Conservation (phyloP, 2,888 invertebrate genomes). For the Germaria angustata region DNA sequence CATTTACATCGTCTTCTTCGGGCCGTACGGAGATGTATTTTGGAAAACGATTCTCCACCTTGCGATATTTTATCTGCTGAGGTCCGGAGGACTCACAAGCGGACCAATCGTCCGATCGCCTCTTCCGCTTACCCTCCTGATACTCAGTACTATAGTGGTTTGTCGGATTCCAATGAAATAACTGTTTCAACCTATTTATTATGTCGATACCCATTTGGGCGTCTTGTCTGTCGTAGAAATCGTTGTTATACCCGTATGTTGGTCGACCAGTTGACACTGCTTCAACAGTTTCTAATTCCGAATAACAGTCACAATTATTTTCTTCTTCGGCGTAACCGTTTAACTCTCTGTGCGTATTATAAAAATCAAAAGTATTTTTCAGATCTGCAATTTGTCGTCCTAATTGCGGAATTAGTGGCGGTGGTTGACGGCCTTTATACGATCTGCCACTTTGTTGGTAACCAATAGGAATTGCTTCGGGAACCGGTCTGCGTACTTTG, state of each 20-base stretch:
- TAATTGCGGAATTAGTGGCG: not conserved
- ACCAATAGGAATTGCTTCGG: constrained; percentile 63
- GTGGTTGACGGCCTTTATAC: constrained; percentile 53
- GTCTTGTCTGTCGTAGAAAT: constrained; percentile 42
- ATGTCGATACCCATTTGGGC: constrained; percentile 77
- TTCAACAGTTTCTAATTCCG: constrained; percentile 51
- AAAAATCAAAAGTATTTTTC: constrained; percentile 5
- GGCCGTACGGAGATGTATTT: constrained; percentile 72
- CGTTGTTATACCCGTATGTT: constrained; percentile 49
- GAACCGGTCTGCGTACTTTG: constrained; percentile 62
- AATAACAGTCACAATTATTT: constrained; percentile 52
- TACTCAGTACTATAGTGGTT: constrained; percentile 52
- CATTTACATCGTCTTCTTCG: constrained; percentile 71
- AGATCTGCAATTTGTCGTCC: not conserved
- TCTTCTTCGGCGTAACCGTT: constrained; percentile 43
- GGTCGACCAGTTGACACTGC: constrained; percentile 42
- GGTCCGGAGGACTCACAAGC: constrained; percentile 68
- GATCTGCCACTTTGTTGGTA: constrained; percentile 9
- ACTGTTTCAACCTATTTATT: constrained; percentile 67
- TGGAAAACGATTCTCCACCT: constrained; percentile 73
- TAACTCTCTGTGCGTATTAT: constrained; percentile 12
- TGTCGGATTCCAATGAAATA: constrained; percentile 64
- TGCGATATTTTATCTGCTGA: constrained; percentile 73
- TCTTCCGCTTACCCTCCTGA: constrained; percentile 68
- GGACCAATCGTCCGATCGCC: constrained; percentile 68